Evolutionary conservation across 1,140 invertebrate genomes (phyloP).

Genomic region (Sycophila sp.): DNA sequence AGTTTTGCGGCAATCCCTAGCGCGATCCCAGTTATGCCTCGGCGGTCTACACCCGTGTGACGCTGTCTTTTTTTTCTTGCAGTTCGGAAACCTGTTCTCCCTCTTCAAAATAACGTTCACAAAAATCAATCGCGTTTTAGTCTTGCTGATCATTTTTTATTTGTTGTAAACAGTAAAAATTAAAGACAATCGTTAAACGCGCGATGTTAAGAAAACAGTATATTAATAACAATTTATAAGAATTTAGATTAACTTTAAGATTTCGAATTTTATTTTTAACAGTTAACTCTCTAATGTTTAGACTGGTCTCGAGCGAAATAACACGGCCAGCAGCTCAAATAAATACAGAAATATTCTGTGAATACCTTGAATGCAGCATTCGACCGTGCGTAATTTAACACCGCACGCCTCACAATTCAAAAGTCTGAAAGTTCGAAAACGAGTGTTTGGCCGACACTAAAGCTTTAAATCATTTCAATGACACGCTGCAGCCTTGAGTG

Average conservation of each 20-base stretch:
- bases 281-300: no score
- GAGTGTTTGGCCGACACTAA: slow-evolving; percentile 4
- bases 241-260: no score
- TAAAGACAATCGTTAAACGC: no score
- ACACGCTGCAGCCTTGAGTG: slow-evolving; percentile 15
- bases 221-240: no score
- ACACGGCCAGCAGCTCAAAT: neutral
- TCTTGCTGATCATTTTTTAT: no score
- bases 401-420: slow-evolving; percentile 2
- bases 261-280: no score
- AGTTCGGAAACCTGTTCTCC: neutral
- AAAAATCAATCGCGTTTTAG: no score
- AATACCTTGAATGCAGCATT: neutral
- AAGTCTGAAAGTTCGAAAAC: slow-evolving; percentile 29
- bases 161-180: no score
- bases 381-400: slow-evolving; percentile 10
- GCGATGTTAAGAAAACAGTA: no score
- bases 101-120: neutral
- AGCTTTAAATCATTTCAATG: slow-evolving; percentile 13
- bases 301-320: no score
- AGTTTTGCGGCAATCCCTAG: neutral
- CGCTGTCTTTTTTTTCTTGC: neutral
- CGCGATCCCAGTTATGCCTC: neutral
- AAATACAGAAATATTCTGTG: slow-evolving; percentile 1
- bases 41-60: neutral